Conservation (phyloP, 2,113 vertebrate genomes). For the Carlito syrichta region DNA sequence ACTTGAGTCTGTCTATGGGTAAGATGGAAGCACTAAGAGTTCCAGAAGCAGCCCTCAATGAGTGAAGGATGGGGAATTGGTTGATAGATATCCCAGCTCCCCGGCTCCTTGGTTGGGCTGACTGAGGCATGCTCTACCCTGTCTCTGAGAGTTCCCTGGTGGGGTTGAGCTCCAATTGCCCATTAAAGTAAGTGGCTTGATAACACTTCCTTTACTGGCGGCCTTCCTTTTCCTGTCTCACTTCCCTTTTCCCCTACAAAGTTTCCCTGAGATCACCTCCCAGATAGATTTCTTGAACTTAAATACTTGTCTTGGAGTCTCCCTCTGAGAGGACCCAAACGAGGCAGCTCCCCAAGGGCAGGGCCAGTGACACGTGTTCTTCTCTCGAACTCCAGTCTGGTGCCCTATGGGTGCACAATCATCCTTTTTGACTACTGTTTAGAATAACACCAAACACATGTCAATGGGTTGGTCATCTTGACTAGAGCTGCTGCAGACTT, state of each 20-base stretch:
- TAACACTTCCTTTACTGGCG: not conserved
- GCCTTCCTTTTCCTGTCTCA: not conserved
- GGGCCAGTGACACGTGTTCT: not conserved
- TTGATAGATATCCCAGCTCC: not conserved
- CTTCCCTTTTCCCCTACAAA: not conserved
- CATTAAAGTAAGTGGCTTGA: not conserved
- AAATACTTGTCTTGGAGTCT: not conserved
- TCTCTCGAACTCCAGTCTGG: not conserved
- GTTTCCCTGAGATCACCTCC: not conserved
- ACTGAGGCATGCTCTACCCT: fast-evolving
- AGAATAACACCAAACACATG: not conserved
- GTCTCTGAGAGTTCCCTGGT: not conserved
- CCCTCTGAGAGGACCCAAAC: not conserved
- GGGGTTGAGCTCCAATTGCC: not conserved
- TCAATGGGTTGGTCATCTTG: not conserved
- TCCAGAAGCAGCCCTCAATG: not conserved
- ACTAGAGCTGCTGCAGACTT: not conserved
- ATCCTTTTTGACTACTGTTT: not conserved
- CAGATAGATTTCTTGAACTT: not conserved
- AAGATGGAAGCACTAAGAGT: not conserved
- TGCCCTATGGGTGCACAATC: not conserved
- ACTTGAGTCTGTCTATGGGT: fast-evolving
- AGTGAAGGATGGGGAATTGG: not conserved
- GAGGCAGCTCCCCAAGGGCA: not conserved
- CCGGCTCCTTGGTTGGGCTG: not conserved